phyloP scores from a whole-genome alignment of 2,888 invertebrate species.

The Orthosia cruda region DNA sequence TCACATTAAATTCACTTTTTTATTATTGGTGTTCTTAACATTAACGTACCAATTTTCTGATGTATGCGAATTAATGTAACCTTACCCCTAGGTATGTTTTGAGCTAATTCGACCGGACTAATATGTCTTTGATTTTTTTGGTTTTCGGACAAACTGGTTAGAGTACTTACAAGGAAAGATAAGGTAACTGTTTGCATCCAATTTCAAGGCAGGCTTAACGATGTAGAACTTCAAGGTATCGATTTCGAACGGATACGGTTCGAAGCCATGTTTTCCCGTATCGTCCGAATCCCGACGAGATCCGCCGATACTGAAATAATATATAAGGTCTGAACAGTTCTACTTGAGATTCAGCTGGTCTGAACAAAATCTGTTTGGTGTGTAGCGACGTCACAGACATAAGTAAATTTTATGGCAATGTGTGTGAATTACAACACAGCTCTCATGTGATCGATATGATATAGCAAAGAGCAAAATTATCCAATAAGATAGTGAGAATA shows the following conservation, averaged over 20 bases:
- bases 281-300: background rate
- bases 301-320: background rate
- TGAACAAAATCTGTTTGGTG: background rate
- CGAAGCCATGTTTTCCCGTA: background rate
- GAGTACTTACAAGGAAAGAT: conserved; percentile 3
- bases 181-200: background rate
- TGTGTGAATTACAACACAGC: background rate
- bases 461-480: background rate
- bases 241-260: background rate
- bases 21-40: too few relatives aligned
- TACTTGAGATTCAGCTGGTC: too few relatives aligned
- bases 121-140: too few relatives aligned
- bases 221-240: background rate
- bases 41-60: too few relatives aligned
- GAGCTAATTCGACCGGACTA: too few relatives aligned
- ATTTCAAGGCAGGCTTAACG: background rate
- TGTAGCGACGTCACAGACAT: background rate
- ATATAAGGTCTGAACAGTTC: too few relatives aligned
- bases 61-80: too few relatives aligned
- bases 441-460: background rate
- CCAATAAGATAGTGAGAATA: background rate
- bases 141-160: background rate
- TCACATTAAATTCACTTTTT: too few relatives aligned
- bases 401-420: background rate
- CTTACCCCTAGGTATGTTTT: too few relatives aligned